Percentiles rank a stretch among this genome's conserved stretches.
These are phyloP conservation scores for Protonibea diacanthus DNA, from an alignment of 2,797 vertebrate genomes.

Conservation along the genomic window DNA sequence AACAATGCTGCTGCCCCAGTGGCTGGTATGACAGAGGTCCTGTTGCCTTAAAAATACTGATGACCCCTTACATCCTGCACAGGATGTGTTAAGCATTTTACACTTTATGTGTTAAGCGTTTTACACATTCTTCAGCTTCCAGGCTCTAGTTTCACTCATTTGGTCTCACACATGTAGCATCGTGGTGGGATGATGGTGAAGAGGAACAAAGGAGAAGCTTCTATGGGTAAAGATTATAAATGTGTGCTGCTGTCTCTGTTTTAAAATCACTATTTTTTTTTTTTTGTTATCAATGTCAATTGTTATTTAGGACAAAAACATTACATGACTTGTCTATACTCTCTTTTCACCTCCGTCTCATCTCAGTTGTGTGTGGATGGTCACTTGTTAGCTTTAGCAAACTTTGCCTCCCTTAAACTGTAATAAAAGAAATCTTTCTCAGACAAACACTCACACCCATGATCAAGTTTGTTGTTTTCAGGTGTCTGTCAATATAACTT, in stretches of 20 bases:
- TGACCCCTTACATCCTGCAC: conserved; percentile 71
- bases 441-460: conserved; percentile 39
- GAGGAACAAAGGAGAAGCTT: neutral
- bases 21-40: conserved; percentile 38
- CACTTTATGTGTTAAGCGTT: conserved; percentile 56
- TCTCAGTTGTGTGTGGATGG: neutral
- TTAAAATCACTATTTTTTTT: neutral
- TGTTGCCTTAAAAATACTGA: conserved; percentile 61
- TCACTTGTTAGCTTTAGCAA: neutral
- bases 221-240: neutral
- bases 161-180: conserved; percentile 34
- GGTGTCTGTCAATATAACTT: conserved; percentile 46
- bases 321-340: neutral
- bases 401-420: neutral
- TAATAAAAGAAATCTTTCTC: neutral
- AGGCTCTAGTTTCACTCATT: conserved; percentile 74
- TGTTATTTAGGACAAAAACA: neutral
- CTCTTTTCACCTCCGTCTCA: neutral
- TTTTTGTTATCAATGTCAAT: neutral
- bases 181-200: neutral
- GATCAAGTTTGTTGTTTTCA: conserved; percentile 22
- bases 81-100: conserved; percentile 72
- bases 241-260: neutral
- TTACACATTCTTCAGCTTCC: conserved; percentile 71
- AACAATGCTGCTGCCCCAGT: conserved; percentile 9